Percentiles rank a stretch among this genome's conserved stretches.
These are phyloP conservation scores for Thunnus albacares DNA, from an alignment of 2,797 vertebrate species.

Conservation along the genomic window DNA sequence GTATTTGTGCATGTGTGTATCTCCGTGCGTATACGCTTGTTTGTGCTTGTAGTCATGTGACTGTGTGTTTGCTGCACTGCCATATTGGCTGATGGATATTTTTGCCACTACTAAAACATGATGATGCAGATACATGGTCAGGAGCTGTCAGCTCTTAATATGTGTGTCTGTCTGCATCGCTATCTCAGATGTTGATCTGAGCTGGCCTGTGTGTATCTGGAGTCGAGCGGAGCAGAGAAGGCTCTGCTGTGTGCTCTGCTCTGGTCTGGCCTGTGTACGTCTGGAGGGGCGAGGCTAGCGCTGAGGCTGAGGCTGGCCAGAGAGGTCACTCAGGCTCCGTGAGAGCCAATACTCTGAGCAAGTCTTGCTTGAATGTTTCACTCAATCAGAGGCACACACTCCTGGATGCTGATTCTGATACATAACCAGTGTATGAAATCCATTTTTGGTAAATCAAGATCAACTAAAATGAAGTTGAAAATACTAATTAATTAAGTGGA, in stretches of 20 bases:
- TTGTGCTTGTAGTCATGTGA: conserved; percentile 42
- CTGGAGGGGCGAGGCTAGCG: conserved; percentile 47
- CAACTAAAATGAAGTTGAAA: background rate
- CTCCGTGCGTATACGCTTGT: background rate
- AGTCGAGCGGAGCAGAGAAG: conserved; percentile 40
- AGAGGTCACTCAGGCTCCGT: conserved; percentile 71
- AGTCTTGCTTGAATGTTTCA: conserved; percentile 28
- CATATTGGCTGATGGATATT: conserved; percentile 45
- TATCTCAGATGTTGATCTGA: conserved; percentile 77
- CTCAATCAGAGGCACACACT: background rate
- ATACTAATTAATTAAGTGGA: background rate
- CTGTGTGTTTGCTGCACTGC: conserved; percentile 21
- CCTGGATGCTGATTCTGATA: background rate
- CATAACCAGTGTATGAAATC: conserved; percentile 1
- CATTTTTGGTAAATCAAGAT: background rate
- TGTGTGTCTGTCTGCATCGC: conserved; percentile 68
- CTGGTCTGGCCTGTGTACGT: conserved; percentile 57
- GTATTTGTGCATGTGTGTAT: conserved; percentile 24
- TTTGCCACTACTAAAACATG: conserved; percentile 55
- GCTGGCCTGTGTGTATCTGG: conserved; percentile 69
- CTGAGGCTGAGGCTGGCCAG: conserved; percentile 58
- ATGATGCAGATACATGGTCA: conserved; percentile 69
- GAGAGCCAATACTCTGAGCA: conserved; percentile 34
- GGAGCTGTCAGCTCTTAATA: conserved; percentile 68
- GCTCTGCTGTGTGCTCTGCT: conserved; percentile 52